These are phyloP conservation scores for Protomyctophum bolini DNA, from an alignment of 2,113 vertebrate species.

Conservation along the genomic window DNA sequence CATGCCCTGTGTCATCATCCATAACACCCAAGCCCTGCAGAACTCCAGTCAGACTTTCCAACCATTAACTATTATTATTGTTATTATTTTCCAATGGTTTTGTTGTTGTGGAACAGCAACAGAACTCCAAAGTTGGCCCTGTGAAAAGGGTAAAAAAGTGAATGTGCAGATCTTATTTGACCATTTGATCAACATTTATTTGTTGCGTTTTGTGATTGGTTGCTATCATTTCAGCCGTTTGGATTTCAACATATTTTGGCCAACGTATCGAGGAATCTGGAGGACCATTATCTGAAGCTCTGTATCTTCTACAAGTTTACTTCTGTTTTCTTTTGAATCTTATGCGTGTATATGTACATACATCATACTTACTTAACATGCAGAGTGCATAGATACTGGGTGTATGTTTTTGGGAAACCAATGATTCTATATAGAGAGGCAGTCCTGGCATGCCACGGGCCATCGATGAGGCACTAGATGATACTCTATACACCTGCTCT, in stretches of 20 bases:
- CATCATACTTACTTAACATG: constrained; percentile 34
- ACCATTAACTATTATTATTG: not conserved
- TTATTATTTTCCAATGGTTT: not conserved
- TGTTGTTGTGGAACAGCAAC: constrained; percentile 10
- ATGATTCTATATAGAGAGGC: not conserved
- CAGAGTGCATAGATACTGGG: not conserved
- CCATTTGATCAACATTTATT: too few species aligned
- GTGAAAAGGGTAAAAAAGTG: not conserved
- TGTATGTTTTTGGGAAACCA: not conserved
- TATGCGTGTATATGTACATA: constrained; percentile 38
- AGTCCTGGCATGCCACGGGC: too few species aligned
- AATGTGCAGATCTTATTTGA: not conserved
- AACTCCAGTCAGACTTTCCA: constrained; percentile 13
- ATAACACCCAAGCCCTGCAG: constrained; percentile 6
- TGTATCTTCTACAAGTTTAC: constrained; percentile 24
- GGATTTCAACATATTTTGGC: constrained; percentile 15
- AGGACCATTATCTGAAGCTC: constrained; percentile 3
- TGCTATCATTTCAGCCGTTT: constrained; percentile 4
- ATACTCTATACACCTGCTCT: not conserved
- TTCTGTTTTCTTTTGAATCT: constrained; percentile 15
- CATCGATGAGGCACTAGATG: not conserved
- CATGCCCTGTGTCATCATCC: too few species aligned
- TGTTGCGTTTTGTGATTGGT: not conserved
- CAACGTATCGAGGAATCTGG: not conserved
- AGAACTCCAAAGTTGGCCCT: not conserved